Evolutionary conservation across 2,888 invertebrate species (phyloP), one percentile per base, ranked within the genome.

Genomic region (Phyllotreta cruciferae): DNA sequence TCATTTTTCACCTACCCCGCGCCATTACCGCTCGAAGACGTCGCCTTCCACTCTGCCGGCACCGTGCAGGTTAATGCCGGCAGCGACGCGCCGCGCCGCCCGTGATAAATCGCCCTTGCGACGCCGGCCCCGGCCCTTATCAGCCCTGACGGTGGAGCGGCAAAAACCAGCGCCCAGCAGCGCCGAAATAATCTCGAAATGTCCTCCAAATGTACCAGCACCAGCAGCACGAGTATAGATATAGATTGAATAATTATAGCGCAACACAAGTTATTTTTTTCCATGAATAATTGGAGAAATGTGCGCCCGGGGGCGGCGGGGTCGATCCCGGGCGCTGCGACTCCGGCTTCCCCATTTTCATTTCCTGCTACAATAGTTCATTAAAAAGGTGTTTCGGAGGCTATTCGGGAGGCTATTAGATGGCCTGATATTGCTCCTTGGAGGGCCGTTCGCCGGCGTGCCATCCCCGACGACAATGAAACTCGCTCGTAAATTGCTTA

Each of bases 381-480:
- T 88, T 87, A 87, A 87, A 87, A 87, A 87, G 87, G 87, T 87
- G 87, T 88, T 87, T 86, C 85, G 83, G 83, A 85, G 85, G 86
- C 87, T 85, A 87, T 87, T 87, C 85, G 85, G 85, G 83, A 83
- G 84, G 86, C 86, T 85, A 87, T 87, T 87, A 86, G 86, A 85
- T 84, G 84, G 84, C 79, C 81, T 74, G 80, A 81, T 81, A 82
- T 82, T 82, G 81, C 80, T 82, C 82, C 81, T 80, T 78, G 75
- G 82, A 82, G 82, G 79, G 81, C 80, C 81, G 80, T 82, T 82
- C 78, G 78, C 79, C 77, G 76, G 73, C 77, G 78, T 78, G 75
- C 76, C 78, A 77, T 79, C 77, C 79, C 77, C 79, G 80, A 80
- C 81, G 80, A 81, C 81, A 82, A 82, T 81, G 81, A 81, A 80